These are phyloP conservation scores for Amphiura filiformis DNA, from an alignment of 35 echinoderm and acorn worm species.

Conservation along the genomic window DNA sequence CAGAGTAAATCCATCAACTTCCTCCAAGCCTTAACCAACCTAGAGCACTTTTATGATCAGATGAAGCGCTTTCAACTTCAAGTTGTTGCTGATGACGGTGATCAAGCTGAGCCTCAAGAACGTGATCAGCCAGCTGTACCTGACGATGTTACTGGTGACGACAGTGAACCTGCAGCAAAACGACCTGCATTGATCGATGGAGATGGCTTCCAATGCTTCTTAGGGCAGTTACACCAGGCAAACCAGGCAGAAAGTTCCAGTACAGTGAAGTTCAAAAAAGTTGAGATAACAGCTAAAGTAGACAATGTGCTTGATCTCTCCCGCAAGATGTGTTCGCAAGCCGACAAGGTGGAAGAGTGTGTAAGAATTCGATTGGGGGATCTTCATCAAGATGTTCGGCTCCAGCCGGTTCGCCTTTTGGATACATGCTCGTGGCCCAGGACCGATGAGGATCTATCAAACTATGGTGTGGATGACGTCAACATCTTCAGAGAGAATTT, in stretches of 20 bases:
- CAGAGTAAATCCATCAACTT: slow-evolving; percentile 10
- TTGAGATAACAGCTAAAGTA: background rate
- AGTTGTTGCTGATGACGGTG: background rate
- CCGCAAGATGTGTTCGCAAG: background rate
- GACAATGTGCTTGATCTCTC: background rate
- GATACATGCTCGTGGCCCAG: slow-evolving; percentile 16
- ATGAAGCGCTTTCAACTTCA: background rate
- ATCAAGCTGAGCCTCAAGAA: background rate
- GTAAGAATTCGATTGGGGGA: background rate
- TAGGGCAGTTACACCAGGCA: background rate
- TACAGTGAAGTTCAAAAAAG: background rate
- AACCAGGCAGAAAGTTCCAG: background rate
- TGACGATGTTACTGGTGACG: background rate
- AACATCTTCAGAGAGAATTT: background rate
- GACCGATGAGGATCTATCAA: background rate
- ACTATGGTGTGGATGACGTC: slow-evolving; percentile 5
- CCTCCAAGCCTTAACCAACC: background rate
- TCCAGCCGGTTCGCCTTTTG: background rate
- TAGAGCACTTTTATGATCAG: background rate
- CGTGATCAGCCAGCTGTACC: background rate
- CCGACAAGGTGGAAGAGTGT: background rate
- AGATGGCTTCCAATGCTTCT: background rate
- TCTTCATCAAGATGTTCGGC: background rate
- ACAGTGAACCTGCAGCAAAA: slow-evolving; percentile 13
- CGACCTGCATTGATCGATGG: slow-evolving; percentile 3